Evolutionary conservation across 2,113 vertebrate genomes (phyloP).

Genomic region (Elachura formosa): DNA sequence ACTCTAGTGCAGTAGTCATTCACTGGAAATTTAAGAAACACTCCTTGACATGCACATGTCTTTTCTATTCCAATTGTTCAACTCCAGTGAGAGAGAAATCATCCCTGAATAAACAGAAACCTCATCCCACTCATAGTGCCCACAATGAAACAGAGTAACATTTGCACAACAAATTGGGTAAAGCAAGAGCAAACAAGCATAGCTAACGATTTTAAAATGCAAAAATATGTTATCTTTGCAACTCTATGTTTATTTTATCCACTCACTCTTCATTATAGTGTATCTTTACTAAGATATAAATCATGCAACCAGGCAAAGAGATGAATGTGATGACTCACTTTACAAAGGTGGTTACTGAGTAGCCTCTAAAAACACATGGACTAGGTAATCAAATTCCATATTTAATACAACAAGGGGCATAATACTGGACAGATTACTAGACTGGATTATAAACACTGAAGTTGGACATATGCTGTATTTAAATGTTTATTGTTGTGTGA

Average conservation of each 20-base stretch:
- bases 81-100: not conserved
- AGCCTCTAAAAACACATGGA: not conserved
- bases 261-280: not conserved
- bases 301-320: not conserved
- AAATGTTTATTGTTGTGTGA: not conserved
- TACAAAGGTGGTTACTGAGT: not conserved
- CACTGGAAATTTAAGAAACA: not conserved
- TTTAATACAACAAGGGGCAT: not conserved
- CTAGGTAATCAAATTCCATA: not conserved
- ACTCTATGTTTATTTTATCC: not conserved
- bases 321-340: not conserved
- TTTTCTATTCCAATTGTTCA: not conserved
- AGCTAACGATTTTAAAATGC: not conserved
- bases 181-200: not conserved
- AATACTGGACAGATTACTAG: not conserved
- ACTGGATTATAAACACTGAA: not conserved
- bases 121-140: not conserved
- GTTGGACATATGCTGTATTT: not conserved
- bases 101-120: not conserved
- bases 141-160: not conserved
- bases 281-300: not conserved
- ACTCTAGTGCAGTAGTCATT: not conserved
- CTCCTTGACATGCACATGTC: not conserved
- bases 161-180: not conserved
- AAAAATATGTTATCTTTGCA: not conserved